Conservation (phyloP, 2,797 vertebrate species). For the Paramormyrops hopkinsi region DNA sequence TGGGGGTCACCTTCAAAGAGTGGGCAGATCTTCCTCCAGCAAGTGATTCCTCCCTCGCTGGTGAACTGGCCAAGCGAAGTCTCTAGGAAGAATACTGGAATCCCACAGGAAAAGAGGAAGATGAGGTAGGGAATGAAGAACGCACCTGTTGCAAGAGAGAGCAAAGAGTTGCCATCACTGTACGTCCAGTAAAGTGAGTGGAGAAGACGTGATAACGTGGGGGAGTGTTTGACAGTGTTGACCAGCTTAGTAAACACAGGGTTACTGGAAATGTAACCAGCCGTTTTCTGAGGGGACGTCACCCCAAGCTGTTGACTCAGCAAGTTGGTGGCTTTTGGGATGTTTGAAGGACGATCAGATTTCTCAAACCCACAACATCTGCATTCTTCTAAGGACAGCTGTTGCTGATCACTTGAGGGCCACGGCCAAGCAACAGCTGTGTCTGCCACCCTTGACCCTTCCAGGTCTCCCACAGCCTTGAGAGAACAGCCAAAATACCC, state of each 20-base stretch:
- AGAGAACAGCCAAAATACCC: conserved; percentile 23
- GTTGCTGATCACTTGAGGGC: neutral
- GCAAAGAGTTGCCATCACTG: neutral
- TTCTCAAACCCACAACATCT: conserved; percentile 20
- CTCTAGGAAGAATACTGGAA: conserved; percentile 90
- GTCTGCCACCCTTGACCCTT: conserved; percentile 23
- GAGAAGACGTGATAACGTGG: neutral
- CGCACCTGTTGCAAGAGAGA: conserved; percentile 66
- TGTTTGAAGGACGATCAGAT: conserved; percentile 12
- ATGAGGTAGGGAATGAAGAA: conserved; percentile 98
- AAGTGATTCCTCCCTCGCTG: conserved; percentile 85
- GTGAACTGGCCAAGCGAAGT: conserved; percentile 89
- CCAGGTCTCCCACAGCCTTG: conserved; percentile 24
- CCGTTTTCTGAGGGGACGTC: neutral
- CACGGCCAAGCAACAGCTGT: conserved; percentile 33
- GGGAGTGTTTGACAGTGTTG: neutral
- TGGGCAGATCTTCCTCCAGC: conserved; percentile 89
- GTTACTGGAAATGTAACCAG: neutral
- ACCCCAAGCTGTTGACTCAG: neutral
- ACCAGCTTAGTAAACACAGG: neutral
- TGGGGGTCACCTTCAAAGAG: conserved; percentile 80
- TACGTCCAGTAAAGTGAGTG: neutral
- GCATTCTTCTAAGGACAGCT: conserved; percentile 20
- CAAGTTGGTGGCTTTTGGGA: neutral
- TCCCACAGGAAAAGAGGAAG: conserved; percentile 94